Percentiles rank a stretch among this genome's conserved stretches.
Conservation (phyloP, 2,888 invertebrate genomes). For the Drosophila cyrtoloma region DNA sequence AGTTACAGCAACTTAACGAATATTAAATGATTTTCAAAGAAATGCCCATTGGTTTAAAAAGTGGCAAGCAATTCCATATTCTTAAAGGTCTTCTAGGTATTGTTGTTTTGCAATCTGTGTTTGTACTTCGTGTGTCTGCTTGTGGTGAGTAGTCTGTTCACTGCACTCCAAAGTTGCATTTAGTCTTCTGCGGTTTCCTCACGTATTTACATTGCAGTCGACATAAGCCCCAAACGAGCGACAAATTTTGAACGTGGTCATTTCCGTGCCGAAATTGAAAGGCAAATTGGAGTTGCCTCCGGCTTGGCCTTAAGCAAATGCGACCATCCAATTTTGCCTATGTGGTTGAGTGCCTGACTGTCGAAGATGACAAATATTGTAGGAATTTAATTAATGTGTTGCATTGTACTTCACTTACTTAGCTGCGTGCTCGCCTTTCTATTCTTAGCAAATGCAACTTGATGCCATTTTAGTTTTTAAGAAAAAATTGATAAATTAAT, state of each 20-base stretch:
- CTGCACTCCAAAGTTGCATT: slow-evolving; percentile 5
- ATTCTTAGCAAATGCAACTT: background rate
- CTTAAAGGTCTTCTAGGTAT: background rate
- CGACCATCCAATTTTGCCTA: slow-evolving; percentile 5
- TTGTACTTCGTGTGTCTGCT: background rate
- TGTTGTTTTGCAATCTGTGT: background rate
- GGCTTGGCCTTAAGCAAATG: slow-evolving; percentile 32
- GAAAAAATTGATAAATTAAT: background rate
- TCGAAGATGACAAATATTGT: slow-evolving; percentile 9
- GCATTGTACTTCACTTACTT: slow-evolving; percentile 7
- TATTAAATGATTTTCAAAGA: background rate
- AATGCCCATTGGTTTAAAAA: background rate
- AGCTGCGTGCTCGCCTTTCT: background rate
- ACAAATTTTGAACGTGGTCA: slow-evolving; percentile 5
- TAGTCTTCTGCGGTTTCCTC: slow-evolving; percentile 37
- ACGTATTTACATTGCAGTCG: slow-evolving; percentile 26
- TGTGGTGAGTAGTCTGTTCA: background rate
- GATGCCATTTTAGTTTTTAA: background rate
- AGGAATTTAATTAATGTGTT: slow-evolving; percentile 15
- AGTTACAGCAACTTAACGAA: background rate
- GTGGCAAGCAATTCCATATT: background rate
- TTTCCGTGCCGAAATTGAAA: slow-evolving; percentile 40
- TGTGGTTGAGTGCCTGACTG: background rate
- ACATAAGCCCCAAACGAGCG: background rate
- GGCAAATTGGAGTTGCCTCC: slow-evolving; percentile 20